Evolutionary conservation across 1,140 invertebrate species (phyloP), one percentile per base, ranked within the genome.

Genomic region (Stegodyphus dumicola): DNA sequence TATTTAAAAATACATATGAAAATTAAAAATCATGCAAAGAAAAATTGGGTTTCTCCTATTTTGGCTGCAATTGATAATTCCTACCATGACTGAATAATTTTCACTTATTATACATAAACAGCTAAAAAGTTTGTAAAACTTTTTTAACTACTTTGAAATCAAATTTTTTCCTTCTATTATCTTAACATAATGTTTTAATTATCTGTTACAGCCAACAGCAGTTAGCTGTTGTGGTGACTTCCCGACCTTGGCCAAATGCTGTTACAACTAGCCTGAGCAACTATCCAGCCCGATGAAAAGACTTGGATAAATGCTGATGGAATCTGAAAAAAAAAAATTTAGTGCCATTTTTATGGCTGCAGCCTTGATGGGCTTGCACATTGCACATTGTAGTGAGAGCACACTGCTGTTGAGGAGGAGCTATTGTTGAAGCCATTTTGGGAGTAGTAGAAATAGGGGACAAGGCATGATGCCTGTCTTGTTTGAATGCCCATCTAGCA

Each of bases 241-340:
- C 87, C 56, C 60, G 75, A 48, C 56, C 87, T 10, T 83, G 87
- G 79, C 75, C 85, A 52, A 51, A 85, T 33, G 70, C 85, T 64
- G 75, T 87, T 6, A 75, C 85, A 5, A 86, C 77, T 33, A 87
- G 77, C 7, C 77, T 86, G 66, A 86, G 77, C 69, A 87, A 86
- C 78, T 87, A 87, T 67, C 87, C 87, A 51, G 87, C 87, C 71
- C 87, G 87, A 71, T 87, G 87, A 87, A 70, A 48, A 60, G 51
- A 53, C 18, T n/a, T 15, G 48, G n/a, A 15, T n/a, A 13, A 33
- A 85, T 6, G 53, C 51, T 18, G 33, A 65, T 56, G 71, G 56
- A 64, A 83, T 75, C 70, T 75, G 64, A 83, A 77, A 64, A 77
- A 69, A n/a, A 49, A 54, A 85, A 70, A 60, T 70, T 70, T 70